These are phyloP conservation scores for Aphodius granarius DNA, from an alignment of 2,888 invertebrate species.

Conservation along the genomic window DNA sequence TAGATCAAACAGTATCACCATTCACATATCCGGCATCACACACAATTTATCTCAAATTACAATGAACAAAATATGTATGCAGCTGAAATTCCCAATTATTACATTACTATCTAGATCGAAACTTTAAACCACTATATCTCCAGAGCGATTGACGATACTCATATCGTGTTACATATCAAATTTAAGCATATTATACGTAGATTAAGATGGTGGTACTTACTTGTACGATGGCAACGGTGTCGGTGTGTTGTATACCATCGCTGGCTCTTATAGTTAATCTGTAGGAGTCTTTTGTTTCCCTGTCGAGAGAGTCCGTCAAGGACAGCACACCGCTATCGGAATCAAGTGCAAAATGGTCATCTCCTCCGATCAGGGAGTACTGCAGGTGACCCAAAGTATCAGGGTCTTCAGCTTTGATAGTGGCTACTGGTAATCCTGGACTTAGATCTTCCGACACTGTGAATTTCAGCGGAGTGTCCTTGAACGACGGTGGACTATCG, in stretches of 20 bases:
- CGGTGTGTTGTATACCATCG: conserved; percentile 86
- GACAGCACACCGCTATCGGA: conserved; percentile 70
- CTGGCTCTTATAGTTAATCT: conserved; percentile 79
- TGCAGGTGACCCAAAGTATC: conserved; percentile 79
- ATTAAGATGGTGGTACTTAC: conserved; percentile 56
- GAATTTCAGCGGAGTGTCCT: conserved; percentile 71
- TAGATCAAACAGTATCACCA: no score
- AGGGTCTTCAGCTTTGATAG: conserved; percentile 79
- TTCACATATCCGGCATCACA: no score
- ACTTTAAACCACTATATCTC: not conserved
- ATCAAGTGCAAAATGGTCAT: conserved; percentile 72
- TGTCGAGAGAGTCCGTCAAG: conserved; percentile 78
- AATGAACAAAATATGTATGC: no score
- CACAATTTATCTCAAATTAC: no score
- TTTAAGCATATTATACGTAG: not conserved
- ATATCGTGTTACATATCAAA: not conserved
- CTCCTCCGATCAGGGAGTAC: conserved; percentile 72
- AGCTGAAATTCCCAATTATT: no score
- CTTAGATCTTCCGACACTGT: conserved; percentile 84
- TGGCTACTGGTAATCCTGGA: conserved; percentile 76
- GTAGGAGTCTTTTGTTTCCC: conserved; percentile 80
- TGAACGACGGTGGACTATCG: conserved; percentile 92
- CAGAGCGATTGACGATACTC: not conserved
- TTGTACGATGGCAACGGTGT: conserved; percentile 76
- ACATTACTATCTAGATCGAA: not conserved